phyloP scores from a whole-genome alignment of 1,140 invertebrate genomes.

The Nasonia longicornis region DNA sequence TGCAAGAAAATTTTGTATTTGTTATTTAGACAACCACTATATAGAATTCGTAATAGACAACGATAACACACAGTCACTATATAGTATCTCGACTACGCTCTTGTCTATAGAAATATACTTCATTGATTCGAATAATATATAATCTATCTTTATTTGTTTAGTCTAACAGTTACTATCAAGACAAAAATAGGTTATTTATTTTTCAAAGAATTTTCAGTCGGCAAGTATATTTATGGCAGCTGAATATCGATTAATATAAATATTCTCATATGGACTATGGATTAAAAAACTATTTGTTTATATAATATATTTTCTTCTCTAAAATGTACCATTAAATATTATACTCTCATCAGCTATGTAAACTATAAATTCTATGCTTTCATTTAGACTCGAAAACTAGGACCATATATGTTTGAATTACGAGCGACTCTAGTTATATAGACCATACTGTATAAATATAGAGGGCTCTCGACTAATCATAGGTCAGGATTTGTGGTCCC shows the following conservation, averaged over 20 bases:
- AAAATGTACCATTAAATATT: background rate
- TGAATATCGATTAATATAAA: conserved; percentile 11
- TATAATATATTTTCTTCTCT: background rate
- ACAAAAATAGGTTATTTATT: background rate
- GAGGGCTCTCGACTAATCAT: background rate
- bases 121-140: too few relatives aligned
- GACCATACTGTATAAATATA: background rate
- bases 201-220: conserved; percentile 3
- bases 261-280: background rate
- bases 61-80: background rate
- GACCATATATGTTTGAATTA: background rate
- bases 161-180: background rate
- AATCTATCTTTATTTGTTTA: background rate
- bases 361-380: background rate
- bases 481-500: background rate
- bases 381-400: background rate
- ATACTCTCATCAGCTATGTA: background rate
- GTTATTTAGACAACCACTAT: too few relatives aligned
- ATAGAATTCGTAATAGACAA: background rate
- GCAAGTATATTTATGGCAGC: background rate
- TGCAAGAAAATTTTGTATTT: background rate
- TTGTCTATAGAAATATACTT: background rate
- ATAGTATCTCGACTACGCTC: background rate
- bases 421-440: background rate
- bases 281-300: conserved; percentile 7